Evolutionary conservation across 2,888 invertebrate genomes (phyloP).

Genomic region (Chydorus sphaericus): DNA sequence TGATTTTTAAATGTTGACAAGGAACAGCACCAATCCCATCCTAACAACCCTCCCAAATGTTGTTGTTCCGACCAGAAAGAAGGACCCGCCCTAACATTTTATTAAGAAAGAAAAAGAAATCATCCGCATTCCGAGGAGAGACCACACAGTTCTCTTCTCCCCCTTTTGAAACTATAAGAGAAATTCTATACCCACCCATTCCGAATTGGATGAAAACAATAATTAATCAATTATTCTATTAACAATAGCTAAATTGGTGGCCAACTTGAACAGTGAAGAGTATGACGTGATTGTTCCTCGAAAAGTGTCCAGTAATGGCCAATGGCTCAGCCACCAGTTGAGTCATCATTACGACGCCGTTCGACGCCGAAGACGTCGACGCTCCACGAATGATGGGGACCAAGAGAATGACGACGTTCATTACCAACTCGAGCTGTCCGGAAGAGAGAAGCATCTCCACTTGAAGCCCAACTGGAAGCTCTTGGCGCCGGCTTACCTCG

Average conservation of each 20-base stretch:
- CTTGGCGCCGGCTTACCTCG: slow-evolving; percentile 32
- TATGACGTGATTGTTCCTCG: slow-evolving; percentile 45
- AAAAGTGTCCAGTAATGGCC: slow-evolving; percentile 39
- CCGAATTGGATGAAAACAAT: too few relatives aligned
- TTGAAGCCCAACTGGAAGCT: slow-evolving; percentile 37
- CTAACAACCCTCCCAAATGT: too few relatives aligned
- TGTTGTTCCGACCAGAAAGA: too few relatives aligned
- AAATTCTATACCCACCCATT: too few relatives aligned
- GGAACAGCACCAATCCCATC: too few relatives aligned
- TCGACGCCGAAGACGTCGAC: slow-evolving; percentile 2
- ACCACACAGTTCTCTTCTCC: too few relatives aligned
- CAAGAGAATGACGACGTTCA: slow-evolving; percentile 33
- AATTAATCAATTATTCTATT: too few relatives aligned
- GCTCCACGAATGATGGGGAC: not conserved
- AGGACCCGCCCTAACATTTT: too few relatives aligned
- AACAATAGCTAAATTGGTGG: slow-evolving; percentile 3
- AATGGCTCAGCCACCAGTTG: slow-evolving; percentile 38
- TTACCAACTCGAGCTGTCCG: slow-evolving; percentile 33
- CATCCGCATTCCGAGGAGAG: too few relatives aligned
- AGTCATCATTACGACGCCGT: slow-evolving; percentile 32
- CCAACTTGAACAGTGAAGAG: slow-evolving; percentile 24
- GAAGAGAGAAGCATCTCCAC: slow-evolving; percentile 32
- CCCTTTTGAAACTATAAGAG: too few relatives aligned
- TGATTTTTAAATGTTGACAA: too few relatives aligned
- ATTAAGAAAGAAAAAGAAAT: too few relatives aligned